These are phyloP conservation scores for Atethmia centrago DNA, from an alignment of 2,888 invertebrate species.

Conservation along the genomic window DNA sequence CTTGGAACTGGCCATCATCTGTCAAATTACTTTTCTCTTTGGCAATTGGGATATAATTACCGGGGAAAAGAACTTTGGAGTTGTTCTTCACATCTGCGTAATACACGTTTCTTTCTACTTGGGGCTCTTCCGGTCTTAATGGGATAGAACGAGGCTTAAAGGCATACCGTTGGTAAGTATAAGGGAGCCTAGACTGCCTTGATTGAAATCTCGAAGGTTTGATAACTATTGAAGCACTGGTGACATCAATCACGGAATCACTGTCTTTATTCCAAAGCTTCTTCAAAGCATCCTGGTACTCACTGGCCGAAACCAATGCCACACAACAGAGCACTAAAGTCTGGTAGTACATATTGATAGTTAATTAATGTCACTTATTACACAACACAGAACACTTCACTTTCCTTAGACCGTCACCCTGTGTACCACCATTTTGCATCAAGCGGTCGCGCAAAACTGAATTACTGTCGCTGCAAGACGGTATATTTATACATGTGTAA, in stretches of 20 bases:
- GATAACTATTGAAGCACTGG: conserved; percentile 82
- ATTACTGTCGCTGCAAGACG: conserved; percentile 82
- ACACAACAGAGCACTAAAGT: conserved; percentile 80
- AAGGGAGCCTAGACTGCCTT: conserved; percentile 71
- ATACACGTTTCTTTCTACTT: conserved; percentile 79
- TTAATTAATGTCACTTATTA: conserved; percentile 76
- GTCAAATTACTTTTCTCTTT: conserved; percentile 83
- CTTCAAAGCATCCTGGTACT: conserved; percentile 81
- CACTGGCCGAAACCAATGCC: conserved; percentile 73
- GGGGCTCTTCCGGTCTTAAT: conserved; percentile 73
- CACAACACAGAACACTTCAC: conserved; percentile 81
- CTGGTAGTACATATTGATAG: conserved; percentile 76
- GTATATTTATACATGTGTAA: conserved; percentile 89
- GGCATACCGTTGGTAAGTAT: conserved; percentile 73
- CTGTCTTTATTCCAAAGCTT: conserved; percentile 84
- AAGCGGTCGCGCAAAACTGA: conserved; percentile 89
- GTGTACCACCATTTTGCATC: conserved; percentile 86
- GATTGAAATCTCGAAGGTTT: conserved; percentile 77
- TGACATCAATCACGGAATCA: conserved; percentile 81
- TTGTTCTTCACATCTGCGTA: conserved; percentile 80
- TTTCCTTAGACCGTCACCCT: conserved; percentile 79
- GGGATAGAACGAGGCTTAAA: conserved; percentile 85
- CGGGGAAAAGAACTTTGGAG: conserved; percentile 85
- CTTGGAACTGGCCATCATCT: conserved; percentile 72
- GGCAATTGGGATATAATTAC: conserved; percentile 88